Evolutionary conservation across 23 tunicate species (phyloP), one percentile per base, ranked within the genome.

Genomic region (Pegea sp.): DNA sequence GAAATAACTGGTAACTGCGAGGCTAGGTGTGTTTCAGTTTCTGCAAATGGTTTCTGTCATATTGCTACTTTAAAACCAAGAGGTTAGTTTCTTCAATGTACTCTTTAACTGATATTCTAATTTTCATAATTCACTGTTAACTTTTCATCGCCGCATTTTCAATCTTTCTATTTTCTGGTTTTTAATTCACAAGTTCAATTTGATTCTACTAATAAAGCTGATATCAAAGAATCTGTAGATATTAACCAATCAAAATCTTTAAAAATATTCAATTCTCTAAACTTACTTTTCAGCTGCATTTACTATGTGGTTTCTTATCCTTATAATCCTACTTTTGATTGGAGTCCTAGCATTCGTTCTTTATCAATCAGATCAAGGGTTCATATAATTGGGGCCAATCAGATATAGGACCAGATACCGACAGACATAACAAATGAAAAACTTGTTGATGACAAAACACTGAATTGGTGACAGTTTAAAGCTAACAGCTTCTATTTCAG

Each of bases 11-110:
- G 77, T 19, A 42, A 69, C 27, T 69, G 76, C 64, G 91, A 78
- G 49, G 63, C 77, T 1, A 72, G 77, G 24, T 23, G 70, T 1
- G 77, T 78, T 3, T 70, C 91, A 30, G 77, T 78, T 3, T 78
- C 91, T 5, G 91, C 72, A 1, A 77, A 78, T 53, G 44, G 75
- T 24, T 64, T 68, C 3, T 71, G 79, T 52, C 50, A 71, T 19
- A 4, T 79, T 49, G 56, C 69, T 33, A 79, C 65, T 34, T 74
- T 79, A 3, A 44, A 29, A 26, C 42, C 67, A 26, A 65, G 93
- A 70, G 22, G 65, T 70, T 21, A 71, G 69, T 54, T 16, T 8
- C 29, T 19, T 18, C 31, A 25, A 8, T 8, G 20, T 8, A 49
- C 20, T 5, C 24, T 49, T 7, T 6, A 7, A 7, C 20, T 7